Evolutionary conservation across 2,113 vertebrate genomes (phyloP).

Genomic region (Strix uralensis): DNA sequence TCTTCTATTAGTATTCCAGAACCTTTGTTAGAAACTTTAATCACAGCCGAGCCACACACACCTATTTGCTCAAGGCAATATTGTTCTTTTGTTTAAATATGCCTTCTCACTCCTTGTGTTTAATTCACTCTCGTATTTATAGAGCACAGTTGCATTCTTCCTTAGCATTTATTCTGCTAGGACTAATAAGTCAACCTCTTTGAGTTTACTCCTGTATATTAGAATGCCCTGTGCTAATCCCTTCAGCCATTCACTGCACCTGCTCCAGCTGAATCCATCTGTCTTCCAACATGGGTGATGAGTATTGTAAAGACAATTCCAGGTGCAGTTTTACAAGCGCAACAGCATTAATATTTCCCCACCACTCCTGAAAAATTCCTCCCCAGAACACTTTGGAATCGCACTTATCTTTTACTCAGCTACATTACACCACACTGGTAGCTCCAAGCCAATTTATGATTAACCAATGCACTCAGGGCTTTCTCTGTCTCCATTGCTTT

Average conservation of each 20-base stretch:
- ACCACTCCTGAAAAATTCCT: background rate
- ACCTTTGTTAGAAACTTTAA: background rate
- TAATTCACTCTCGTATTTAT: background rate
- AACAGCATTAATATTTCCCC: background rate
- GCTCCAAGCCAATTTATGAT: conserved; percentile 5
- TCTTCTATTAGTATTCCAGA: background rate
- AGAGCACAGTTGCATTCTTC: background rate
- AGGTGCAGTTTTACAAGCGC: background rate
- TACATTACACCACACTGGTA: background rate
- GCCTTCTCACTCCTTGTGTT: background rate
- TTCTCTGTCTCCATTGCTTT: background rate
- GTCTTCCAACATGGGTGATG: background rate
- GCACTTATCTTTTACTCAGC: background rate
- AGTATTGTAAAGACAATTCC: background rate
- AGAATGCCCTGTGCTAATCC: background rate
- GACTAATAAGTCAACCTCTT: background rate
- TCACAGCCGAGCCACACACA: background rate
- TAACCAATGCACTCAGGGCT: background rate
- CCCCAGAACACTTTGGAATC: background rate
- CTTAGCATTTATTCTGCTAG: background rate
- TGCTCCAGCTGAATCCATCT: conserved; percentile 14
- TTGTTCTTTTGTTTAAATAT: conserved; percentile 22
- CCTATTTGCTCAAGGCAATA: background rate
- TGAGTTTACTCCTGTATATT: background rate
- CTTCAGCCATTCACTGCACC: background rate